These are phyloP conservation scores for Taxidea taxus DNA, from an alignment of 2,113 vertebrate genomes.

Conservation along the genomic window DNA sequence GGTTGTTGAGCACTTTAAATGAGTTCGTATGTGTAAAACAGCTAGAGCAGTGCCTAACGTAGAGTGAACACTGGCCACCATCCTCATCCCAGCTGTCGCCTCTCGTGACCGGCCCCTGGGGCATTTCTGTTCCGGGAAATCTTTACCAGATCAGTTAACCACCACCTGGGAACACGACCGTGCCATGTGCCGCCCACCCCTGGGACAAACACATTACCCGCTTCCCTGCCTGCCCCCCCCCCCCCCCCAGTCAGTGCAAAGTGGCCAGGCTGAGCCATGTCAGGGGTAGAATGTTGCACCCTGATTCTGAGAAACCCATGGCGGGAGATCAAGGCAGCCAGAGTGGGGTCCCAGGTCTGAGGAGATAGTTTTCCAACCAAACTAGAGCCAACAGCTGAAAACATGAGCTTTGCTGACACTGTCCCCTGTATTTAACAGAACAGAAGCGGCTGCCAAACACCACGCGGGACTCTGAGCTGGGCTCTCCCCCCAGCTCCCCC, in stretches of 20 bases:
- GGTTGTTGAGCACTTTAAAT: background rate
- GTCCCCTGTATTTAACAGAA: constrained; percentile 56
- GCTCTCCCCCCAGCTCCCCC: background rate
- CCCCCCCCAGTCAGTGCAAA: background rate
- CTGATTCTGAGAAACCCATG: background rate
- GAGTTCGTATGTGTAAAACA: background rate
- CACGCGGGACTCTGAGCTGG: background rate
- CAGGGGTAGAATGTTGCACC: background rate
- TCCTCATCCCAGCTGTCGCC: background rate
- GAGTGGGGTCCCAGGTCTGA: constrained; percentile 40
- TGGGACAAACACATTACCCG: background rate
- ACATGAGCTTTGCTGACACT: constrained; percentile 47
- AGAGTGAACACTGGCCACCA: fast-evolving
- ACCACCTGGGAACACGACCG: background rate
- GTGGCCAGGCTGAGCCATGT: fast-evolving
- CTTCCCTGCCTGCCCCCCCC: background rate
- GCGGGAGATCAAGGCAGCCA: background rate
- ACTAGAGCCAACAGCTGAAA: constrained; percentile 42
- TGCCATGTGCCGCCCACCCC: fast-evolving
- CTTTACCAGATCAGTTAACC: background rate
- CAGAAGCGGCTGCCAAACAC: constrained; percentile 49
- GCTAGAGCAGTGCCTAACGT: background rate
- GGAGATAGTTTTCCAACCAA: constrained; percentile 52
- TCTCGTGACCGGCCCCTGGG: background rate
- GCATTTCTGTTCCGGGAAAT: background rate